phyloP scores from a whole-genome alignment of 2,888 invertebrate species.

The Petrolisthes manimaculis region DNA sequence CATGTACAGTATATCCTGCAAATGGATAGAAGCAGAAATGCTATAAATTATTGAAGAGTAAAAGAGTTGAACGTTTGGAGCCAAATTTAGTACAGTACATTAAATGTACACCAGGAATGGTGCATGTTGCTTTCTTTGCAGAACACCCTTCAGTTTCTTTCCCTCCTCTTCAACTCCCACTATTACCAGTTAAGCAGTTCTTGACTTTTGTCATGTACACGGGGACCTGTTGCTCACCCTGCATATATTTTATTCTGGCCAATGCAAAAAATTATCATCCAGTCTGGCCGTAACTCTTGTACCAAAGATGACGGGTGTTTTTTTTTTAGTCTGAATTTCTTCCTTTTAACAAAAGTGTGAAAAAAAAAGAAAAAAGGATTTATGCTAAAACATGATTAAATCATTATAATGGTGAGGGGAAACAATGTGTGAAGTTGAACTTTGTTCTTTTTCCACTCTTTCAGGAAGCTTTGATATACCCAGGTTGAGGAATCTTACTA shows the following conservation, averaged over 20 bases:
- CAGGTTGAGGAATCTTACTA: neutral
- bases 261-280: neutral
- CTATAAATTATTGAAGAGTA: too few species aligned
- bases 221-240: too few species aligned
- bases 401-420: slow-evolving; percentile 11
- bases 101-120: too few species aligned
- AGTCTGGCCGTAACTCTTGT: slow-evolving; percentile 46
- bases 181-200: too few species aligned
- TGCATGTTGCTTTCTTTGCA: too few species aligned
- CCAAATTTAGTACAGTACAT: too few species aligned
- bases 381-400: slow-evolving; percentile 22
- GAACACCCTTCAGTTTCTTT: too few species aligned
- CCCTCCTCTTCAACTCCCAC: too few species aligned
- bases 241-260: neutral
- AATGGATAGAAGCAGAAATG: too few species aligned
- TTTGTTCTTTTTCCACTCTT: slow-evolving; percentile 5
- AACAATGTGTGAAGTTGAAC: neutral
- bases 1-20: too few species aligned
- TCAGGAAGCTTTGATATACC: neutral
- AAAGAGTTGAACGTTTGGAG: too few species aligned
- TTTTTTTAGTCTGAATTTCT: slow-evolving; percentile 33
- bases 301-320: slow-evolving; percentile 61
- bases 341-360: neutral
- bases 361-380: slow-evolving; percentile 18
- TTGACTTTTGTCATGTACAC: too few species aligned